Evolutionary conservation across 2,888 invertebrate genomes (phyloP), one percentile per base, ranked within the genome.

Genomic region (Ectemnius continuus): DNA sequence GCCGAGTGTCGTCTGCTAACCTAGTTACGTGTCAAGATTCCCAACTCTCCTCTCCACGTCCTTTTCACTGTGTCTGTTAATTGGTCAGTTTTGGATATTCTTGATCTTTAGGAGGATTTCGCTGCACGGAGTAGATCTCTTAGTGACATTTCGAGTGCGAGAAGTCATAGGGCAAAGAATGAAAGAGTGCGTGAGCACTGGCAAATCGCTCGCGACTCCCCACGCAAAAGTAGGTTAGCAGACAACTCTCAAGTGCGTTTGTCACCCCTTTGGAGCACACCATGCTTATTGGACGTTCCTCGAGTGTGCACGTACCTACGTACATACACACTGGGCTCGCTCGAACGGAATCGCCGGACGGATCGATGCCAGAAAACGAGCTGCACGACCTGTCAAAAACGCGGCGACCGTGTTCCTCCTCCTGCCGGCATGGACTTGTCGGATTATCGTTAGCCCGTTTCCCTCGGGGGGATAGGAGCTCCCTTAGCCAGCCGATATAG

Each of bases 301-400:
- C 52, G 16, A 46, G 70, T 57, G 61, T 67, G 68, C 61, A 28
- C 63, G 36, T 14, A 20, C 48, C 52, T 1, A 2, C n/a, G 13
- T 26, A 60, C n/a, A 6, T 48, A 16, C 20, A 11, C 14, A 16
- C 52, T 14, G 1, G 16, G 52, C 52, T 18, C 28, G 16, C 36
- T 36, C 45, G 4, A 52, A 46, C 52, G 28, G 28, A 68, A 61
- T 64, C 58, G 36, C 47, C 56, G 16, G 57, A 73, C 69, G 77
- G 77, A 78, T 78, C 78, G 75, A 76, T 80, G 60, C 66, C 68
- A 64, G 71, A 64, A 78, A 72, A 62, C 67, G 23, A 48, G 52
- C 59, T 56, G 14, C 67, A 52, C 63, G 56, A 61, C 64, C 47
- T 69, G 58, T 68, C 63, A 48, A 70, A 75, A 62, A 45, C 20